A percentile compares a stretch with the other conserved stretches of the same genome.
These are phyloP conservation scores for Lamproptera curius DNA, from an alignment of 2,888 invertebrate genomes.

Conservation along the genomic window DNA sequence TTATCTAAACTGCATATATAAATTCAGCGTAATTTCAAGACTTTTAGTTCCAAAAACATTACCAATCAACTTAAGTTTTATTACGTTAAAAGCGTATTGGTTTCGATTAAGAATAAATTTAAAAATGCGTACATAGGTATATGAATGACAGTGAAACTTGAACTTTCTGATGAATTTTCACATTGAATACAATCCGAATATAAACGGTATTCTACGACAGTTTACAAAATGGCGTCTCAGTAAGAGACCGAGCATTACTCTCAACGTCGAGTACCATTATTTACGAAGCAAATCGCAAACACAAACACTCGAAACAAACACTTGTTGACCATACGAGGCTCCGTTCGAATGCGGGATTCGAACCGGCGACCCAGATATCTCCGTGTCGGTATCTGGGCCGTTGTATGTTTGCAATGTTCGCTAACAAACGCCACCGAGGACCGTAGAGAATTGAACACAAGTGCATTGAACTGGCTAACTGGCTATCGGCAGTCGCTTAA, in stretches of 20 bases:
- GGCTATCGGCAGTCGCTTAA: constrained; percentile 12
- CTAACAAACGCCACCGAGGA: constrained; percentile 9
- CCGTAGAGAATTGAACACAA: constrained; percentile 15
- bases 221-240: neutral
- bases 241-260: neutral
- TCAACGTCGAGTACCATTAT: neutral
- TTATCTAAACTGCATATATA: no score
- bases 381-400: constrained; percentile 10
- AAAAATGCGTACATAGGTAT: no score
- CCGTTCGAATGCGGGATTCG: constrained; percentile 16
- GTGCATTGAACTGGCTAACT: constrained; percentile 13
- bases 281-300: constrained; percentile 1
- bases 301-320: constrained; percentile 2
- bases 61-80: no score
- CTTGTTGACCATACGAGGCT: constrained; percentile 8
- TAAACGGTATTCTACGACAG: neutral
- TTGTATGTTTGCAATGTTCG: constrained; percentile 16
- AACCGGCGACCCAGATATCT: constrained; percentile 12
- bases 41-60: no score
- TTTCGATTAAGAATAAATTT: no score
- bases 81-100: no score
- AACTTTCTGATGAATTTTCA: no score
- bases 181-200: no score
- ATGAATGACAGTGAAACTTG: no score
- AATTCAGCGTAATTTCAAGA: no score